Evolutionary conservation across 2,888 invertebrate species (phyloP), one percentile per base, ranked within the genome.

Genomic region (Mellilla xanthometata): DNA sequence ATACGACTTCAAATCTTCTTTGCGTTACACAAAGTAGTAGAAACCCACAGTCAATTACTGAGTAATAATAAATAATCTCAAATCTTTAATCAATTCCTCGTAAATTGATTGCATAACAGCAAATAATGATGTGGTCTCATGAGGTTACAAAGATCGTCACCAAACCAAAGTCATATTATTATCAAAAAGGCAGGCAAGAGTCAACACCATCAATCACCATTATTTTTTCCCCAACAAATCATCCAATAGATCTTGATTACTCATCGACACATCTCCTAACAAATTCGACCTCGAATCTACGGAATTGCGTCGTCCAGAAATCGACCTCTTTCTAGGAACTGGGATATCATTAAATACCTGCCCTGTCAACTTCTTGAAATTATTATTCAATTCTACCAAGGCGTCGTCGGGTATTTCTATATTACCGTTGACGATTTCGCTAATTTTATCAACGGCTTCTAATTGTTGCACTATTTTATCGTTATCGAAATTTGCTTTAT

Each of bases 391-490:
- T 47, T 87, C 87, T 10, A 56, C 57, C 5, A 87, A 68, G 12
- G 85, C 63, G 13, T 74, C 68, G 13, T 73, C 63, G 0, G 85
- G 78, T 34, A 88, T 76, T 13, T 81, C 82, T 0, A 68, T 71
- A 12, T 69, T 69, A 1, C 62, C 60, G 32, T 73, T 85, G 0
- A 92, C 80, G 46, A 83, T 78, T 5, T 88, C 78, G 49, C 91
- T 91, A 7, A 91, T 74, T 60, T 84, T 84, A 57, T 91, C 90
- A 0, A 91, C 90, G 28, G 83, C 84, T 62, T 89, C 77, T 30
- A 92, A 63, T 32, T 90, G 86, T 39, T 90, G 76, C 0, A 90
- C 75, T 3, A 92, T 52, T 42, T 84, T 85, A 31, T 91, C 87
- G 9, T 87, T 90, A 15, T 91, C 90, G 10, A 77, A 72, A 60